Percentiles rank a stretch among this genome's conserved stretches.
These are phyloP conservation scores for Andrena marginata DNA, from an alignment of 2,888 invertebrate species.

Conservation along the genomic window DNA sequence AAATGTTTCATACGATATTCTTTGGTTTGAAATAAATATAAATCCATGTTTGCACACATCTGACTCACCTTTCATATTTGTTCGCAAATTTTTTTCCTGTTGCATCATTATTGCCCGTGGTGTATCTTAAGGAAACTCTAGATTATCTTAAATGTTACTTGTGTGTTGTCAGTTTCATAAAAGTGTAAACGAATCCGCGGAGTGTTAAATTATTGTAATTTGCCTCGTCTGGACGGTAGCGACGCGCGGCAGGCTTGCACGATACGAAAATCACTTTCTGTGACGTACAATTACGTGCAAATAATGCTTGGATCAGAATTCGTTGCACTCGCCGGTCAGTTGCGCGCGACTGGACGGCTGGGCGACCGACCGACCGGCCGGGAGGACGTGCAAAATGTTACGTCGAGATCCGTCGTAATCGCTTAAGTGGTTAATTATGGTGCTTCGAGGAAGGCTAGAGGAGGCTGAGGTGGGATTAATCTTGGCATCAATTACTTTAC, in stretches of 20 bases:
- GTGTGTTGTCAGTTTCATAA: conserved; percentile 13
- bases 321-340: conserved; percentile 57
- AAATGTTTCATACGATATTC: too few species aligned
- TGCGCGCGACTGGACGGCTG: not conserved
- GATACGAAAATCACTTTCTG: conserved; percentile 58
- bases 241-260: conserved; percentile 40
- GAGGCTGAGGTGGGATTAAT: conserved; percentile 75
- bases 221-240: conserved; percentile 51
- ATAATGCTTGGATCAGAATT: conserved; percentile 60
- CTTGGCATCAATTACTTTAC: conserved; percentile 72
- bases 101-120: not conserved
- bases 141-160: not conserved
- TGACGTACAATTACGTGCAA: conserved; percentile 43
- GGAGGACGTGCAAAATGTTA: conserved; percentile 71
- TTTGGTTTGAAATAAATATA: too few species aligned
- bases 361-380: not conserved
- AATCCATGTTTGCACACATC: not conserved
- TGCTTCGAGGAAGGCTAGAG: conserved; percentile 76
- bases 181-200: conserved; percentile 44
- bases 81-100: not conserved
- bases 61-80: not conserved
- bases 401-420: conserved; percentile 78
- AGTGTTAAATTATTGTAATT: conserved; percentile 59
- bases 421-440: conserved; percentile 80
- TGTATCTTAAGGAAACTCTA: conserved; percentile 19